These are phyloP conservation scores for Lymantria dispar DNA, from an alignment of 2,888 invertebrate species.

Conservation along the genomic window DNA sequence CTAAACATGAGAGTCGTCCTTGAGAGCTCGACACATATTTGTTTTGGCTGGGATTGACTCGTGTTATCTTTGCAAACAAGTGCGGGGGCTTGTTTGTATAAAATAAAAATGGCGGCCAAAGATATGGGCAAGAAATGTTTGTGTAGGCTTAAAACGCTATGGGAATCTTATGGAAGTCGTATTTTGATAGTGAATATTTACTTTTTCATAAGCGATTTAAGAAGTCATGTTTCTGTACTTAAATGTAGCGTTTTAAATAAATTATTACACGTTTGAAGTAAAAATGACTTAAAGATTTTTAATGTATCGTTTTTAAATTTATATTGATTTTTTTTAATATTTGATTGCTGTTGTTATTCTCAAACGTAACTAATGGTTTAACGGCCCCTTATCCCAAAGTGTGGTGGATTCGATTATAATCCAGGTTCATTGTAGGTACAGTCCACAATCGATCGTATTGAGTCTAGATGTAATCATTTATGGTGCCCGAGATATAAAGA, in stretches of 20 bases:
- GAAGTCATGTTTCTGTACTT: constrained; percentile 12
- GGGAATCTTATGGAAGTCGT: constrained; percentile 17
- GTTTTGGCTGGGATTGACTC: constrained; percentile 64
- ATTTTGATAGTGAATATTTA: constrained; percentile 8
- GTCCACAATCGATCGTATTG: too few relatives aligned
- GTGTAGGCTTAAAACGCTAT: constrained; percentile 22
- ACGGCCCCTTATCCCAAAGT: too few relatives aligned
- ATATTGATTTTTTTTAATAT: not conserved
- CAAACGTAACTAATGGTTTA: too few relatives aligned
- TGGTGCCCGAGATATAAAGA: too few relatives aligned
- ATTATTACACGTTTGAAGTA: not conserved
- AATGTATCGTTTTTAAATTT: not conserved
- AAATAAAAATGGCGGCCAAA: constrained; percentile 28
- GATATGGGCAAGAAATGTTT: constrained; percentile 30
- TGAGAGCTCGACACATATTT: constrained; percentile 72
- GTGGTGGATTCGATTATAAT: too few relatives aligned
- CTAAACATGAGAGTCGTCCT: constrained; percentile 47
- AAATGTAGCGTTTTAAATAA: not conserved
- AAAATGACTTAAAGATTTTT: not conserved
- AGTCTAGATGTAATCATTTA: too few relatives aligned
- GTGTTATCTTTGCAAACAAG: constrained; percentile 74
- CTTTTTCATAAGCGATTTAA: constrained; percentile 5
- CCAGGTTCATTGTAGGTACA: too few relatives aligned
- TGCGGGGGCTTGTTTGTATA: constrained; percentile 44
- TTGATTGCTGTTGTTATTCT: too few relatives aligned